Base-by-base conservation (phyloP, 1,140 invertebrate genomes). In the Bombus ignitus region DNA sequence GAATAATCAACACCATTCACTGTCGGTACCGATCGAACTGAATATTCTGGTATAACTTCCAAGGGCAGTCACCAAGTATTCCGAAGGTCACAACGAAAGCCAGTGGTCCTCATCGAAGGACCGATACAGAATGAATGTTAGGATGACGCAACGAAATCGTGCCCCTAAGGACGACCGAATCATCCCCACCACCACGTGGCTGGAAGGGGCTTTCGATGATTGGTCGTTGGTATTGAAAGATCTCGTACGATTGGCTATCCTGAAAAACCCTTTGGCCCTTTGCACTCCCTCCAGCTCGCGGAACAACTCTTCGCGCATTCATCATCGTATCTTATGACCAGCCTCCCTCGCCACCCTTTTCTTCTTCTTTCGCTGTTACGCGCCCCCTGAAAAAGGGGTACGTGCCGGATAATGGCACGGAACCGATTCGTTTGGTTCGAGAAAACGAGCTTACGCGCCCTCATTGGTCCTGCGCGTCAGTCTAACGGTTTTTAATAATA, bases 271-370 rank as follows among this genome's bases (percentile, higher is more conserved):
- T 94, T 94, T 94, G 89, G 89, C 87, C 82, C 83, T 86, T 86
- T n/a, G n/a, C 76, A 86, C 80, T 81, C 76, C 42, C 81, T 39
- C 80, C 73, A 44, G 53, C 83, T 85, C 86, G 89, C 77, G 84
- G 92, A 92, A 86, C 93, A 94, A 95, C 94, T 94, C 94, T 94
- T 95, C 93, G 89, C 71, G 91, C 92, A 95, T 94, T 89, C 90
- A 94, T 95, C 94, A 94, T 93, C 92, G 90, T 91, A 89, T 92
- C 89, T 94, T 88, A 83, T 87, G 92, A 92, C 90, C 81, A 75
- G 76, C 92, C 92, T 93, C 93, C 93, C 93, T 94, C 93, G 90
- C 93, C 88, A 92, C 92, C 93, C 89, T 93, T 94, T 93, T 91
- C 83, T 81, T 66, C 87, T 42, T 90, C 83, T 77, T 71, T 80